Evolutionary conservation across 2,797 vertebrate genomes (phyloP).

Genomic region (Liparis tanakae): DNA sequence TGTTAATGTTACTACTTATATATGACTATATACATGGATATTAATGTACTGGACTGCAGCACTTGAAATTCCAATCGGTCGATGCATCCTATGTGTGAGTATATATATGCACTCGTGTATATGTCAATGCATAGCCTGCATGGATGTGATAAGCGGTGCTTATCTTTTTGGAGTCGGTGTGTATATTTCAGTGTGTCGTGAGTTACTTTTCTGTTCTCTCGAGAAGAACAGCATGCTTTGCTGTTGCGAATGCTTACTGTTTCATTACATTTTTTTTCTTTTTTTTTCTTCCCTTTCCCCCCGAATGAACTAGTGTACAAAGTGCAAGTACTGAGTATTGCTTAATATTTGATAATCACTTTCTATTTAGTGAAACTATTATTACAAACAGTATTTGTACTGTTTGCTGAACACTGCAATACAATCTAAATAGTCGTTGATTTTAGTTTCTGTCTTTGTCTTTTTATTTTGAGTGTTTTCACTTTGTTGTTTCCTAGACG

Average conservation of each 20-base stretch:
- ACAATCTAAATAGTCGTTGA: constrained; percentile 90
- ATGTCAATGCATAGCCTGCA: constrained; percentile 83
- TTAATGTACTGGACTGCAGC: constrained; percentile 99
- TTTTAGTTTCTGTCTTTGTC: constrained; percentile 75
- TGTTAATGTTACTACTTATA: constrained; percentile 99
- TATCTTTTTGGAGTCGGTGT: constrained; percentile 84
- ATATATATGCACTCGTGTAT: constrained; percentile 80
- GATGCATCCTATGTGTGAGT: constrained; percentile 86
- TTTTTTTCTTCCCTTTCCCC: constrained; percentile 64
- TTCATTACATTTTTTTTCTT: constrained; percentile 77
- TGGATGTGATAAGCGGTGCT: constrained; percentile 87
- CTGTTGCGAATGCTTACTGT: constrained; percentile 90
- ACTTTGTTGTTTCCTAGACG: constrained; percentile 86
- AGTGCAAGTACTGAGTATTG: constrained; percentile 91
- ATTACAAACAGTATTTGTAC: constrained; percentile 92
- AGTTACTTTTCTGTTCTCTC: constrained; percentile 83
- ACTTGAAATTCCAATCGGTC: constrained; percentile 97
- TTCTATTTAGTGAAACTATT: constrained; percentile 91
- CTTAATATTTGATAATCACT: constrained; percentile 94
- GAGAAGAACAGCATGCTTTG: constrained; percentile 91
- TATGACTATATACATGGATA: constrained; percentile 88
- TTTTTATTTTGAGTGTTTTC: constrained; percentile 80
- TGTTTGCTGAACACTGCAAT: constrained; percentile 94
- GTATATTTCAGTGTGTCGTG: constrained; percentile 81
- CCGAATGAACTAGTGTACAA: constrained; percentile 92